Conservation (phyloP, 2,113 vertebrate genomes). For the Melospiza melodia region DNA sequence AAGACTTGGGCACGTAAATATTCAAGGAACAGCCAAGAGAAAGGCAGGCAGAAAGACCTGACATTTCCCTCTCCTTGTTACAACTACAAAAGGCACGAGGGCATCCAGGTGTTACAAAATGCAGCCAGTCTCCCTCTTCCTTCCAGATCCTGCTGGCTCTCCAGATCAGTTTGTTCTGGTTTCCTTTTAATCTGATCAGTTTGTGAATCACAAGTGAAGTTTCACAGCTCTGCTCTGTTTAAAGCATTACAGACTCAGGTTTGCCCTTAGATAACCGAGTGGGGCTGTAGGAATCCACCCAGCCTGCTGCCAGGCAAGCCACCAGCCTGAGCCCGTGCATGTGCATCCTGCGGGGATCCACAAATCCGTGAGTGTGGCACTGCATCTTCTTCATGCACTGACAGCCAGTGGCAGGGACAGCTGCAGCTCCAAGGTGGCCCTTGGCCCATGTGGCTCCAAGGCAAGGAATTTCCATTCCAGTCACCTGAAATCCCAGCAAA, state of each 20-base stretch:
- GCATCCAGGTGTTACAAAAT: background rate
- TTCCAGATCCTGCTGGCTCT: background rate
- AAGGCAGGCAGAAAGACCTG: background rate
- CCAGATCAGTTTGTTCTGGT: background rate
- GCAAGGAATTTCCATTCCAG: background rate
- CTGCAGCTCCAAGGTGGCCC: background rate
- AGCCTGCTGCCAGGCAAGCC: background rate
- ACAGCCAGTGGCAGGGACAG: background rate
- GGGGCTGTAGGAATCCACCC: background rate
- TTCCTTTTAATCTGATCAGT: background rate
- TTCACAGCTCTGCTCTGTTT: background rate
- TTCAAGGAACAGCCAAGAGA: background rate
- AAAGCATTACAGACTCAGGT: background rate
- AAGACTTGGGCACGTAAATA: background rate
- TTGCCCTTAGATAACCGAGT: background rate
- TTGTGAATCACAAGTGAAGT: background rate
- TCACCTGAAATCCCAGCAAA: background rate
- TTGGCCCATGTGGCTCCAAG: fast-evolving
- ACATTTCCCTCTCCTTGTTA: background rate
- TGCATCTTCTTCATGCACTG: fast-evolving
- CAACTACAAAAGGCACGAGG: background rate
- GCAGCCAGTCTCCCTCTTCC: background rate
- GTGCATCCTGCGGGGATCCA: background rate
- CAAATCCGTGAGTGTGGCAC: background rate
- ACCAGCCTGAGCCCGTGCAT: background rate